A percentile compares a stretch with the other conserved stretches of the same genome.
These are phyloP conservation scores for Caerostris darwini DNA, from an alignment of 1,140 invertebrate genomes.

Conservation along the genomic window DNA sequence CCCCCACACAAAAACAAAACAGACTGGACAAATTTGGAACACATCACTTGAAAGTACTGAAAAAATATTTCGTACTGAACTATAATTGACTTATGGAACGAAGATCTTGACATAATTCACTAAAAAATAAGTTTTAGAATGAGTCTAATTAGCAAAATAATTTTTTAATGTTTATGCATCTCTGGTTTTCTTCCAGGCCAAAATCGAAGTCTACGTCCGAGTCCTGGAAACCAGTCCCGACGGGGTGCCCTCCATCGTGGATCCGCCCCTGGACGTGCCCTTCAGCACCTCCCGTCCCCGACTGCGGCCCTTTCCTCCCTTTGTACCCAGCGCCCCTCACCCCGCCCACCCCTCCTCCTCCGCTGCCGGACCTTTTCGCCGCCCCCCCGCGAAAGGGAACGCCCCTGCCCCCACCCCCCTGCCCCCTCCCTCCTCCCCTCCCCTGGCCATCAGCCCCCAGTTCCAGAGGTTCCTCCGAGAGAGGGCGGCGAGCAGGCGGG, in stretches of 20 bases:
- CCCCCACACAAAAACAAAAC: no score
- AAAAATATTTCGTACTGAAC: no score
- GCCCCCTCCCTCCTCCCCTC: conserved; percentile 62
- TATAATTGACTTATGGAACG: no score
- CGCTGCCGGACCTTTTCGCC: conserved; percentile 68
- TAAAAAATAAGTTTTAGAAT: no score
- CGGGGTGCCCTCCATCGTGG: conserved; percentile 32
- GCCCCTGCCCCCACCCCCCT: conserved; percentile 7
- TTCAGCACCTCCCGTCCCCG: conserved; percentile 75
- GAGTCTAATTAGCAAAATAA: no score
- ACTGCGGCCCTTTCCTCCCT: conserved; percentile 73
- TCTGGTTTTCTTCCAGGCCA: conserved; percentile 82
- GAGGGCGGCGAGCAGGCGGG: conserved; percentile 51
- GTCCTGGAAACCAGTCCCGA: conserved; percentile 74
- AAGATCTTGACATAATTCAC: no score
- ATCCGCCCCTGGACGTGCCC: conserved; percentile 74
- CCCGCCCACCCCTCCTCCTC: conserved; percentile 75
- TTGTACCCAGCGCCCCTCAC: conserved; percentile 70
- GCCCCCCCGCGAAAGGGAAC: conserved; percentile 23
- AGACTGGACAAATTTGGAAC: no score
- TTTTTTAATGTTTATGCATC: background rate
- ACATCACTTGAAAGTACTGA: no score
- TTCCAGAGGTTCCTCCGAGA: conserved; percentile 61
- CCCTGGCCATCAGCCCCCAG: conserved; percentile 49
- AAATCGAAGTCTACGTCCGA: conserved; percentile 87